A percentile compares a stretch with the other conserved stretches of the same genome.
Conservation (phyloP, 2,797 vertebrate species). For the Channallabes apus region DNA sequence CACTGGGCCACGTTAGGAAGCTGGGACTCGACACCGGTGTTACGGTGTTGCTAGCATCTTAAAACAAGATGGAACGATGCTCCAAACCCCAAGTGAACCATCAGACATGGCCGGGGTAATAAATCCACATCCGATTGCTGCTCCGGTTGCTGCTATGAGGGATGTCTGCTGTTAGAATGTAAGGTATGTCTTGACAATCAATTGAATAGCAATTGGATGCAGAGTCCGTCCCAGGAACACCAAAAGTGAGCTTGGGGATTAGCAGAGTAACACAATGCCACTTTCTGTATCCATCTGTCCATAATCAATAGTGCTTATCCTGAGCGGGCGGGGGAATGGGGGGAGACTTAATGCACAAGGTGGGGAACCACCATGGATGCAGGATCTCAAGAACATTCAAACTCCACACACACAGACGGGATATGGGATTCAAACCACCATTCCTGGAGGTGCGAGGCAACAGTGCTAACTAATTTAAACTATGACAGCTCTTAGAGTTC, state of each 20-base stretch:
- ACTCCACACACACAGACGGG: too few species aligned
- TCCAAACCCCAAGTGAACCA: background rate
- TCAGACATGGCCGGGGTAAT: background rate
- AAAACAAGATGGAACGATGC: background rate
- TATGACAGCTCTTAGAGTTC: too few species aligned
- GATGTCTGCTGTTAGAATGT: background rate
- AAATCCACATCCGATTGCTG: background rate
- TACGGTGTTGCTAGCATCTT: background rate
- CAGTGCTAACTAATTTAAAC: too few species aligned
- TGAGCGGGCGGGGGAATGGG: too few species aligned
- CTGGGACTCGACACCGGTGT: background rate
- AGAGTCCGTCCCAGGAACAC: background rate
- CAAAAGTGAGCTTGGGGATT: background rate
- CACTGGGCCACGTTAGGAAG: background rate
- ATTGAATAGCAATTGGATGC: background rate
- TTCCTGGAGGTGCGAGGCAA: too few species aligned
- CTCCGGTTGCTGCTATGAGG: background rate
- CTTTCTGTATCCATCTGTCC: too few species aligned
- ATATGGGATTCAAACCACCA: too few species aligned
- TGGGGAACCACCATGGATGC: too few species aligned
- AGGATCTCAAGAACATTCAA: too few species aligned
- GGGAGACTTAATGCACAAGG: too few species aligned
- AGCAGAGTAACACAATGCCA: background rate
- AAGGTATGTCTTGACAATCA: background rate
- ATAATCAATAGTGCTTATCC: too few species aligned